Percentiles rank a stretch among this genome's conserved stretches.
These are phyloP conservation scores for Ginglymostoma cirratum DNA, from an alignment of 2,113 vertebrate genomes.

Conservation along the genomic window DNA sequence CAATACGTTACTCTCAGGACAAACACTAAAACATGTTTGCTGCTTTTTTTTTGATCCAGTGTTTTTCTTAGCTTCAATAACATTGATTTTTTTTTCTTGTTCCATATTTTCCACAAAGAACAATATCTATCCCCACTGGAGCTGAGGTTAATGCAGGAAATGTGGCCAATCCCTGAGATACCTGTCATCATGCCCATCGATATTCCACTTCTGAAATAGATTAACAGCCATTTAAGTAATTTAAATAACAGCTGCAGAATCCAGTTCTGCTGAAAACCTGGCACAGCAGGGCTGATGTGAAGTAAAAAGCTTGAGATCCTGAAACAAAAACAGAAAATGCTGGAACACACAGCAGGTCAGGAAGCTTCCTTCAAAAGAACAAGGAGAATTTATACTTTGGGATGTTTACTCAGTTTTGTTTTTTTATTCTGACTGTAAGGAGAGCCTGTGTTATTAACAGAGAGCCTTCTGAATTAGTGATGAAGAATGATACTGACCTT, in stretches of 20 bases:
- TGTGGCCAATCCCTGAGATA: not conserved
- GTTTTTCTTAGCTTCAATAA: not conserved
- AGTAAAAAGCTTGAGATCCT: not conserved
- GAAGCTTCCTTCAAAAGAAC: not conserved
- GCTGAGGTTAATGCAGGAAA: not conserved
- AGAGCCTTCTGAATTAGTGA: not conserved
- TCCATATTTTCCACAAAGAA: constrained; percentile 7
- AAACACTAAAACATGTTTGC: not conserved
- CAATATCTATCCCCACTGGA: not conserved
- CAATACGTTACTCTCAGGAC: not conserved
- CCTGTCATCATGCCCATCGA: not conserved
- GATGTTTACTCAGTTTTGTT: not conserved
- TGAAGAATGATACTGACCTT: not conserved
- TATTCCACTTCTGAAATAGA: not conserved
- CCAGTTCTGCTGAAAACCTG: not conserved
- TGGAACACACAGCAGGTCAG: not conserved
- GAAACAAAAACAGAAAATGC: not conserved
- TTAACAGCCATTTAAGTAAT: constrained; percentile 6
- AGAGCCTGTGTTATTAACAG: not conserved
- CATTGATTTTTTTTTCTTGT: not conserved
- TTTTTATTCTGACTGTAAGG: not conserved
- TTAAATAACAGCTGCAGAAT: not conserved
- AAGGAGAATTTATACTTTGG: not conserved
- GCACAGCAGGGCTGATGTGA: not conserved
- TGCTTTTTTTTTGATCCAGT: too few relatives aligned